Conservation (phyloP, 2,797 vertebrate species). For the Streptopelia turtur region DNA sequence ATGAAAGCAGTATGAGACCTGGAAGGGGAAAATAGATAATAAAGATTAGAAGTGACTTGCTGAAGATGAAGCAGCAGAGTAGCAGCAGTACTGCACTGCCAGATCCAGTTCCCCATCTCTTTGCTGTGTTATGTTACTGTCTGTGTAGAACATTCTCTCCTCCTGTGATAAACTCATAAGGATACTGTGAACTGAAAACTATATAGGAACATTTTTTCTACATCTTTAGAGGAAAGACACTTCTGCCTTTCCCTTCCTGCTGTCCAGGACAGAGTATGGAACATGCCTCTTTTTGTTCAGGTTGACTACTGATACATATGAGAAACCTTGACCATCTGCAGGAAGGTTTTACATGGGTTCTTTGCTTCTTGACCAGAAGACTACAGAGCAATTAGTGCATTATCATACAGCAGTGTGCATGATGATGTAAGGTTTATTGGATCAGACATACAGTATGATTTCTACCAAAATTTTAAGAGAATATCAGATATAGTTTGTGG, state of each 20-base stretch:
- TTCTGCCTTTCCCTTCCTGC: neutral
- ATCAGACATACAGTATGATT: neutral
- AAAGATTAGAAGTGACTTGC: neutral
- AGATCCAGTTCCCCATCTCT: neutral
- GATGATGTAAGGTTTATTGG: accelerated
- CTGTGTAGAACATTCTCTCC: neutral
- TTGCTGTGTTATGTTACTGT: neutral
- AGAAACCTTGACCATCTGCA: accelerated
- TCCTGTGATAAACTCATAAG: neutral
- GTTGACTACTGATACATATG: accelerated
- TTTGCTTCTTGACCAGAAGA: neutral
- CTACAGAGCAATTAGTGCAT: neutral
- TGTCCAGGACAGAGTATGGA: neutral
- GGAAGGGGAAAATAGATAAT: neutral
- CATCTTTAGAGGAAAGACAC: neutral
- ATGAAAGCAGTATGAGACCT: neutral
- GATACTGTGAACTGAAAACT: neutral
- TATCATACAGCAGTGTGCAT: neutral
- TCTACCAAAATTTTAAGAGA: neutral
- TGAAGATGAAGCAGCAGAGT: neutral
- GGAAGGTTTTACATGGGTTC: neutral
- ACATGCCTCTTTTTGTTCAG: neutral
- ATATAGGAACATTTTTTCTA: neutral
- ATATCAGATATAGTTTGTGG: neutral
- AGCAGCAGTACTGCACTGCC: neutral